A percentile compares a stretch with the other conserved stretches of the same genome.
These are phyloP conservation scores for Laticauda colubrina DNA, from an alignment of 2,113 vertebrate genomes.

Conservation along the genomic window DNA sequence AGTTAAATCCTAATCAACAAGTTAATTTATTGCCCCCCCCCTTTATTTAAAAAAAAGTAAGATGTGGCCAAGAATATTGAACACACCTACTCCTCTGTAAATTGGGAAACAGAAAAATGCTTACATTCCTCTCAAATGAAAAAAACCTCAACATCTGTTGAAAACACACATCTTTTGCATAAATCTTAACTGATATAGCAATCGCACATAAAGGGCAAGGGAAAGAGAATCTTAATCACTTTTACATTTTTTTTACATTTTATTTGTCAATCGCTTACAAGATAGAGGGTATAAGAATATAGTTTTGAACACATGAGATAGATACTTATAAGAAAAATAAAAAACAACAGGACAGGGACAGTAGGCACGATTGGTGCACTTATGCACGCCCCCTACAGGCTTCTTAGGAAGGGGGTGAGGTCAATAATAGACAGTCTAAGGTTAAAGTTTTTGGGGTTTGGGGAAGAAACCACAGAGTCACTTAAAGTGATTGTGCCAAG, in stretches of 20 bases:
- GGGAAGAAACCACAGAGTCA: too few relatives aligned
- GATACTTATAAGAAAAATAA: too few relatives aligned
- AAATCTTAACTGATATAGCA: neutral
- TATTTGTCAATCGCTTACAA: too few relatives aligned
- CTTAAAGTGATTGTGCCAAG: neutral
- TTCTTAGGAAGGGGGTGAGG: too few relatives aligned
- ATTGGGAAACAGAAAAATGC: neutral
- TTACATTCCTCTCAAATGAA: neutral
- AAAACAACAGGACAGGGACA: too few relatives aligned
- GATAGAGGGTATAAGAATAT: too few relatives aligned
- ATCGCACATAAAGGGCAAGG: neutral
- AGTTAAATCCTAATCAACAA: neutral
- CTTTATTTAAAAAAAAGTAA: neutral
- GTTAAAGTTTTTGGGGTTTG: too few relatives aligned
- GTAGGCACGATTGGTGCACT: too few relatives aligned
- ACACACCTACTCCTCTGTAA: neutral
- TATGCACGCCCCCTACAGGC: too few relatives aligned
- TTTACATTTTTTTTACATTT: too few relatives aligned
- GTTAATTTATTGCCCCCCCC: neutral
- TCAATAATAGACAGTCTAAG: too few relatives aligned
- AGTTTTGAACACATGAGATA: too few relatives aligned
- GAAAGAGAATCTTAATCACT: neutral
- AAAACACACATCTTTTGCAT: neutral
- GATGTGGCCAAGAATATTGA: neutral
- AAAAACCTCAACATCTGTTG: neutral